phyloP scores from a whole-genome alignment of 2,113 vertebrate genomes.

The Halcyon malimbica region DNA sequence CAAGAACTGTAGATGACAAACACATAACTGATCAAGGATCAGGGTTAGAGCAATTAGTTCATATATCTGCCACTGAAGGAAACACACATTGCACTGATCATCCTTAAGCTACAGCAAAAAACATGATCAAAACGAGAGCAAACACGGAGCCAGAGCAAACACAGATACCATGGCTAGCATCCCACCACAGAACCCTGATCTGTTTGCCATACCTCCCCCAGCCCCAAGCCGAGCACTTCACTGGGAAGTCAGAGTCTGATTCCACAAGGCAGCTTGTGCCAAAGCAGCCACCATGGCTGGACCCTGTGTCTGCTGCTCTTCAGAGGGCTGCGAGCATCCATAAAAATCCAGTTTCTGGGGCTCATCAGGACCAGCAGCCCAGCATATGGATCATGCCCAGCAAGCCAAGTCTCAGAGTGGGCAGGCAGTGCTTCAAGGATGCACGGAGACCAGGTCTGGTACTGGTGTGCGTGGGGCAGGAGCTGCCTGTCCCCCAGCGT shows the following conservation, averaged over 20 bases:
- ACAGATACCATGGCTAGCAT: not conserved
- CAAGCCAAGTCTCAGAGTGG: not conserved
- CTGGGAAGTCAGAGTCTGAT: not conserved
- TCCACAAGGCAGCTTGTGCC: not conserved
- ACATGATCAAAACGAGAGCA: not conserved
- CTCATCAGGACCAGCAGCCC: not conserved
- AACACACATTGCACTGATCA: not conserved
- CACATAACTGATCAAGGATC: not conserved
- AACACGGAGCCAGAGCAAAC: not conserved
- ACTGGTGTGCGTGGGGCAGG: accelerated
- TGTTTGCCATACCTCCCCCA: not conserved
- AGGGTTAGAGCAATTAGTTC: not conserved
- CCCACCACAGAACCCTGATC: not conserved
- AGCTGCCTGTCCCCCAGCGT: not conserved
- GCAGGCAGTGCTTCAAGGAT: not conserved
- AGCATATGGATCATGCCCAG: not conserved
- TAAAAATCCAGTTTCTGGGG: not conserved
- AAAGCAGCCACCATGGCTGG: not conserved
- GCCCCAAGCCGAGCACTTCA: not conserved
- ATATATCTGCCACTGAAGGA: not conserved
- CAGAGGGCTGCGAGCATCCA: not conserved
- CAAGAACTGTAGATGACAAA: not conserved
- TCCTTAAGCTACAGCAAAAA: not conserved
- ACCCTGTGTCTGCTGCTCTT: not conserved
- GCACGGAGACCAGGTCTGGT: not conserved